Base-by-base conservation (phyloP, 1,140 invertebrate species). In the Drosophila bocki region DNA sequence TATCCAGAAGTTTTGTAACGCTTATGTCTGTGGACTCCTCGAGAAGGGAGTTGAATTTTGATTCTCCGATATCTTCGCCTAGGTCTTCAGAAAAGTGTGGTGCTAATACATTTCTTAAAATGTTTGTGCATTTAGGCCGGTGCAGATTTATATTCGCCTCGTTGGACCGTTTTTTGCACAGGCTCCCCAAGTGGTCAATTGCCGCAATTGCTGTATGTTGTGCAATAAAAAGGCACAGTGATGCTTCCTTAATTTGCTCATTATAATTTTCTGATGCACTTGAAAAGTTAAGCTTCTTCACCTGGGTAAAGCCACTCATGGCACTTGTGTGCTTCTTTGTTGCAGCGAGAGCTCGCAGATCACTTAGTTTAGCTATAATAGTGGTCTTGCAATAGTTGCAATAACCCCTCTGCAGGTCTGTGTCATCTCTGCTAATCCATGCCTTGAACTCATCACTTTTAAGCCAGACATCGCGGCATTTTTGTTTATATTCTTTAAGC, bases 21-120 rank as follows among this genome's bases (percentile, higher is more conserved):
- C 45, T 47, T 22, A 47, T 47, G 45, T 12, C 45, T 22, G 45
- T 47, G 4, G 45, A 48, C 45, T 48, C 45, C 5, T 48, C 45
- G 17, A 48, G 19, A 3, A 42, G 8, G 11, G 26, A 12, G 2
- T 19, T 48, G 45, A 48, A 48, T 26, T 48, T 48, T 6, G 12
- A 48, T 12, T 48, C 45, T 22, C 19, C 45, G 11, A 48, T 48
- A 7, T 26, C n/a, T 12, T 6, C 8, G 19, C 19, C 0, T 3
- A 22, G 26, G 4, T 47, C 45, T n/a, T 42, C 41, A 47, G 3
- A 8, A 47, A 47, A 26, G 4, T 47, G 45, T 12, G 9, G 44
- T 19, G 7, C 44, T 47, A 47, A 47, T 12, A 47, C 44, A 47
- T 47, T 12, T 19, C 11, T 45, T 11, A 19, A 17, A 45, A 45